These are phyloP conservation scores for Erythrolamprus reginae DNA, from an alignment of 2,113 vertebrate species.

Conservation along the genomic window DNA sequence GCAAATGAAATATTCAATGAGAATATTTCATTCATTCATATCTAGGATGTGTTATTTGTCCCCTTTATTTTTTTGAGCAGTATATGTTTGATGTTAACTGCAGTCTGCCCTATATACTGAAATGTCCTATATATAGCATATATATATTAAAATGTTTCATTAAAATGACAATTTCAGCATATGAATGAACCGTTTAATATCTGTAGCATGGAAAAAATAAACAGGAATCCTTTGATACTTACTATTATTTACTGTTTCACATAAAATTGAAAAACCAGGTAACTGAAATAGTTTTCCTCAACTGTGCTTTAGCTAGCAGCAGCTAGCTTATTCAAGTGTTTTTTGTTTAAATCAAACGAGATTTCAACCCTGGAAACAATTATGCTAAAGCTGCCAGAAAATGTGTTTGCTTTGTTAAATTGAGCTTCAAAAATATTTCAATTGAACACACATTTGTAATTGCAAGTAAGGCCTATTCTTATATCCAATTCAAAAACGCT, in stretches of 20 bases:
- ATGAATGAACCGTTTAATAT: conserved; percentile 13
- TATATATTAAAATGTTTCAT: background rate
- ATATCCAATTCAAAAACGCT: conserved; percentile 62
- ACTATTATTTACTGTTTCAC: background rate
- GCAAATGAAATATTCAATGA: too few species aligned
- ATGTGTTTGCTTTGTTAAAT: conserved; percentile 73
- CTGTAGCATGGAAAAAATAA: conserved; percentile 31
- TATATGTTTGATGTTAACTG: background rate
- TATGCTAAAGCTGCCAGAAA: conserved; percentile 62
- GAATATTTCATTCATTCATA: too few species aligned
- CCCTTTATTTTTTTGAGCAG: too few species aligned
- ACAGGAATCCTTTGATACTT: conserved; percentile 29
- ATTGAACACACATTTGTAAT: conserved; percentile 60
- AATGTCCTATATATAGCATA: background rate
- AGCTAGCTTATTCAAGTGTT: conserved; percentile 33
- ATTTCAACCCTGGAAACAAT: conserved; percentile 63
- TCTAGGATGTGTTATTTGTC: too few species aligned
- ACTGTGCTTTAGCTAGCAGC: conserved; percentile 45
- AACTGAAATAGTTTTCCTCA: conserved; percentile 41
- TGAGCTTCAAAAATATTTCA: conserved; percentile 69
- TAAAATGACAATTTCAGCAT: background rate
- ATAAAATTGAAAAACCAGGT: conserved; percentile 39
- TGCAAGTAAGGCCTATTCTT: conserved; percentile 64
- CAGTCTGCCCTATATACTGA: background rate
- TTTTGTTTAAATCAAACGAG: conserved; percentile 47